Percentiles rank a stretch among this genome's conserved stretches.
Conservation (phyloP, 2,113 vertebrate species). For the Siniperca knerii region DNA sequence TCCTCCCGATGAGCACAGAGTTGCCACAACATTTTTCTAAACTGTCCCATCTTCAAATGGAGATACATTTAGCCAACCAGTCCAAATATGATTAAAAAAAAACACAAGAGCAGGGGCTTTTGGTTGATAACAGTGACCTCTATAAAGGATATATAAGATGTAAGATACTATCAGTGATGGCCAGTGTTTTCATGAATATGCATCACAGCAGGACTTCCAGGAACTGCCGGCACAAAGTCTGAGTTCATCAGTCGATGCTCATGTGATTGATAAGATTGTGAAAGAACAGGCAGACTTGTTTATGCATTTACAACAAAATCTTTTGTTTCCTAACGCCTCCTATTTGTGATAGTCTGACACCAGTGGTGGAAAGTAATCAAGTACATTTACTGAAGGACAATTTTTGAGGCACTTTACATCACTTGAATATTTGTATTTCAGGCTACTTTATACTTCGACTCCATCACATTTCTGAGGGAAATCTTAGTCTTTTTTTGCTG, state of each 20-base stretch:
- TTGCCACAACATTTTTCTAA: neutral
- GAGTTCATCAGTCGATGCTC: conserved; percentile 53
- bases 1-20: too few relatives aligned
- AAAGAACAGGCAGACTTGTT: conserved; percentile 24
- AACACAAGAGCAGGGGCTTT: too few relatives aligned
- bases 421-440: neutral
- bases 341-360: neutral
- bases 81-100: neutral
- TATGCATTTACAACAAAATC: neutral
- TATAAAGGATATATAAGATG: neutral
- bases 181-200: neutral
- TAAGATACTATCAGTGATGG: too few relatives aligned
- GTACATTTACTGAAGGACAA: too few relatives aligned
- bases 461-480: neutral
- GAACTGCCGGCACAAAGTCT: conserved; percentile 15
- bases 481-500: neutral
- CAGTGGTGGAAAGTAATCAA: neutral
- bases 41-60: neutral
- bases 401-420: neutral
- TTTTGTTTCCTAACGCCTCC: neutral
- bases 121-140: neutral
- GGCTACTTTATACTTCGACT: neutral
- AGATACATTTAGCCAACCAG: neutral
- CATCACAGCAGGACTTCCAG: neutral
- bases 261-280: conserved; percentile 62